These are phyloP conservation scores for Adineta ricciae DNA, from an alignment of 2,888 invertebrate species.

Conservation along the genomic window DNA sequence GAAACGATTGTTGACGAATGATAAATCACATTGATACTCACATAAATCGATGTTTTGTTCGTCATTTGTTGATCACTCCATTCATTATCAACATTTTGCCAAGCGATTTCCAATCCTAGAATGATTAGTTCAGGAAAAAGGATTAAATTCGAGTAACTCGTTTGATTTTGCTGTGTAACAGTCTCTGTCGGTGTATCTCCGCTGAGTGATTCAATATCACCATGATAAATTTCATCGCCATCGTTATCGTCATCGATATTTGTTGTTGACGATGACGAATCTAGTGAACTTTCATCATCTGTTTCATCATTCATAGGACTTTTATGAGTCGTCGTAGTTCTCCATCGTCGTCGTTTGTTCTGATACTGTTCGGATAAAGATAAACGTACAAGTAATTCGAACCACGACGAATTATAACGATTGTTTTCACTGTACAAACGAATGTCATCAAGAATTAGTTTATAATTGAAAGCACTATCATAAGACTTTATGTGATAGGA, in stretches of 20 bases:
- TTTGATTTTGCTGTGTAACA: background rate
- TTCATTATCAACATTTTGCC: slow-evolving; percentile 15
- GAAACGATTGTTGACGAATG: background rate
- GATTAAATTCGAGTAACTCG: background rate
- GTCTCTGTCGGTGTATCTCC: background rate
- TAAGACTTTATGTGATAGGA: background rate
- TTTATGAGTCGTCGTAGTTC: background rate
- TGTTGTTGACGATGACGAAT: background rate
- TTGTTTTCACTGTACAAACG: background rate
- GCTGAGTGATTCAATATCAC: background rate
- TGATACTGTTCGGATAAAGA: background rate
- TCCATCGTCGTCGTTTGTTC: background rate
- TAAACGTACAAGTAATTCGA: slow-evolving; percentile 19
- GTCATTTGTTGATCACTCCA: background rate
- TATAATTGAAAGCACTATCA: background rate
- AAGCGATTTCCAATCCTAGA: background rate
- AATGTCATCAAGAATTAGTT: background rate
- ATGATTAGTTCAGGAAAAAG: background rate
- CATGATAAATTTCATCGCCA: background rate
- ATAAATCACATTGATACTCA: background rate
- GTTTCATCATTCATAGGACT: background rate
- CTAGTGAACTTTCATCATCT: background rate
- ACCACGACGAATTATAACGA: background rate
- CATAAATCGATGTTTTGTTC: background rate
- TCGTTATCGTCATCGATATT: background rate